These are phyloP conservation scores for Cantharis lateralis DNA, from an alignment of 2,888 invertebrate species.

Conservation along the genomic window DNA sequence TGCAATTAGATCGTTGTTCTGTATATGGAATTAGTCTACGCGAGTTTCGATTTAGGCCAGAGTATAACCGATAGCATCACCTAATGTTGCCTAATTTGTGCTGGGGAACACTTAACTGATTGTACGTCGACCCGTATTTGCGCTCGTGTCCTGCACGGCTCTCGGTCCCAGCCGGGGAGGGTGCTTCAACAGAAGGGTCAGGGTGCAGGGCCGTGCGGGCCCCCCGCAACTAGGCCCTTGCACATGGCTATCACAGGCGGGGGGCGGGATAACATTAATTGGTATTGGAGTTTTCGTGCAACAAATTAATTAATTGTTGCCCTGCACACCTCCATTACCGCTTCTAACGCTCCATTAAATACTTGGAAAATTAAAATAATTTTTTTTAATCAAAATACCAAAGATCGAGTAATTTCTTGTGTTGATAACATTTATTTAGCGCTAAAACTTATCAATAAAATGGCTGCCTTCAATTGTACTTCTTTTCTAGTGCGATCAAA, in stretches of 20 bases:
- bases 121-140: conserved; percentile 36
- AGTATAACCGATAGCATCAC: conserved; percentile 45
- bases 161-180: conserved; percentile 30
- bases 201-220: conserved; percentile 32
- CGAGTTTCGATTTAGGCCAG: conserved; percentile 58
- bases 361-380: not conserved
- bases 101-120: conserved; percentile 43
- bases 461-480: conserved; percentile 47
- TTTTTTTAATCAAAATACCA: not conserved
- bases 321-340: conserved; percentile 38
- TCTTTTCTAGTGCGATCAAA: conserved; percentile 51
- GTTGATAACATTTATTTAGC: conserved; percentile 14
- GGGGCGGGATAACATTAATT: conserved; percentile 25
- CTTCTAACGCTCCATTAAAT: conserved; percentile 20
- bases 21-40: conserved; percentile 58
- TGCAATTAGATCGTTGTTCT: conserved; percentile 58
- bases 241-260: conserved; percentile 38
- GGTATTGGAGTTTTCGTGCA: conserved; percentile 30
- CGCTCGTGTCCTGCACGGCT: conserved; percentile 31
- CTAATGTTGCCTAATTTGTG: conserved; percentile 49
- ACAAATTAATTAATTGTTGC: conserved; percentile 29
- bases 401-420: not conserved
- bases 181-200: conserved; percentile 28
- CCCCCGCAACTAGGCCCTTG: conserved; percentile 35
- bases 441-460: conserved; percentile 27